Evolutionary conservation across 2,888 invertebrate species (phyloP), one percentile per base, ranked within the genome.

Genomic region (Heliconius cydno): DNA sequence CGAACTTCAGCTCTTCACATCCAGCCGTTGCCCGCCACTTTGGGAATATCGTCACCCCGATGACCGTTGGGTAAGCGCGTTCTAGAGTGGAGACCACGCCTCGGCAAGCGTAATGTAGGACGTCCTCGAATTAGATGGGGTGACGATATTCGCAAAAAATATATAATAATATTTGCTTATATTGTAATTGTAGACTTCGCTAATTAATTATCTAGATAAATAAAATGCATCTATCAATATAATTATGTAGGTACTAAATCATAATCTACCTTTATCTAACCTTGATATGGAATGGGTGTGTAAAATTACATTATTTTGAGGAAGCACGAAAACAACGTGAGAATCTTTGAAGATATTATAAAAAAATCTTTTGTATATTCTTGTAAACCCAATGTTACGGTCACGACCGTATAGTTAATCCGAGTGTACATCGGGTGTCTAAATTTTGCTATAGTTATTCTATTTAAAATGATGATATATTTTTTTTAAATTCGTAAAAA

Each of bases 301-400:
- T 25, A 15, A n/a, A 73, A 73, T 57, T 9, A 60, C 34, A 34
- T 73, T 60, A 60, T 70, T 70, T 70, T 73, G n/a, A 73, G 73
- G 65, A 76, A 57, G 57, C 15, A 66, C 34, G 67, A 65, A 70
- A 41, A 81, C 78, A 80, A 81, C 81, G 81, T 81, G 82, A 78
- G 82, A 82, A 76, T 72, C 10, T 76, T 60, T 77, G 6, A 72
- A n/a, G 19, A 63, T 25, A 76, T 60, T 66, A 66, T n/a, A 81
- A 75, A 74, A 75, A 70, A 70, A 70, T 41, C 72, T 77, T 78
- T 81, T 79, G 67, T 79, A 79, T 74, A 75, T 75, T 79, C 79
- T 77, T 75, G 79, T 79, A 77, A 66, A 28, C 79, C 73, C 81
- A 83, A 83, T 82, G 82, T 82, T 81, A 79, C 71, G 83, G 83